phyloP scores from a whole-genome alignment of 2,888 invertebrate species.

The Patella depressa region DNA sequence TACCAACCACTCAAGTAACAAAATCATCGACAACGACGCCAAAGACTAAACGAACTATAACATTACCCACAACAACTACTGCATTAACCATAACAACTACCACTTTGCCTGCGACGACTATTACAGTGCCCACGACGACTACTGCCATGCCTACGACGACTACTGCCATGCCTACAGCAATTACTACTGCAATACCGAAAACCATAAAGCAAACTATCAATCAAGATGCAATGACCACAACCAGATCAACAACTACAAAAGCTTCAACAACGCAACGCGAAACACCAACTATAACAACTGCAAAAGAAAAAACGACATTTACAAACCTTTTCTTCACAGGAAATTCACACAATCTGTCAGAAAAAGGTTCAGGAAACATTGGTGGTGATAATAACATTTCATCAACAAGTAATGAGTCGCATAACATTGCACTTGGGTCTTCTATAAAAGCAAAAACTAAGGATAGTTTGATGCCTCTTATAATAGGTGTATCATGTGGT shows the following conservation, averaged over 20 bases:
- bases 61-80: neutral
- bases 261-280: too few relatives aligned
- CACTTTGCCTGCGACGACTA: neutral
- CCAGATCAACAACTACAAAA: too few relatives aligned
- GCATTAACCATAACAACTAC: neutral
- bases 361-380: too few relatives aligned
- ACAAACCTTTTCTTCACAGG: too few relatives aligned
- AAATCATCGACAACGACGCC: neutral
- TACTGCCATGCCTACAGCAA: constrained; percentile 3
- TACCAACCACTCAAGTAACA: neutral
- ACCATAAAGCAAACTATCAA: too few relatives aligned
- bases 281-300: too few relatives aligned
- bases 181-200: neutral
- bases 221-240: too few relatives aligned
- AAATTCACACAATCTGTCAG: too few relatives aligned
- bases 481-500: constrained; percentile 29
- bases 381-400: too few relatives aligned
- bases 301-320: too few relatives aligned
- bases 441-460: neutral
- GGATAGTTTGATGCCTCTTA: constrained; percentile 28
- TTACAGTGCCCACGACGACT: neutral
- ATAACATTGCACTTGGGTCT: too few relatives aligned
- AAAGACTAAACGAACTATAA: neutral
- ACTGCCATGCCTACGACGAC: neutral
- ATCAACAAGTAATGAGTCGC: too few relatives aligned